Evolutionary conservation across 2,888 invertebrate genomes (phyloP).

Genomic region (Caenorhabditis becei): DNA sequence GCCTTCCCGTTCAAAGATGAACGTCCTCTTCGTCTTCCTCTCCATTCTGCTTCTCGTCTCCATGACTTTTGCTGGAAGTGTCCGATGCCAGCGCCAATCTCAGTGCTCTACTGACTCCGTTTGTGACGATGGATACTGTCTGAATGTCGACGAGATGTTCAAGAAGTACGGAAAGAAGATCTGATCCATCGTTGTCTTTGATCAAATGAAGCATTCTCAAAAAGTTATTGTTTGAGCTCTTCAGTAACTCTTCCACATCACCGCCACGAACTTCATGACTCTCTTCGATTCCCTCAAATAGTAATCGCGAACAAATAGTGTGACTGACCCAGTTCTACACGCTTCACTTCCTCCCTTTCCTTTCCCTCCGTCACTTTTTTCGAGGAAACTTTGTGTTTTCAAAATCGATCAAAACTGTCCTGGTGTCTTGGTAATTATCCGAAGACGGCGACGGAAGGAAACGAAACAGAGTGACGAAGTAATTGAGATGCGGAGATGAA

Average conservation of each 20-base stretch:
- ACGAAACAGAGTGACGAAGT: background rate
- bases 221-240: background rate
- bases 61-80: background rate
- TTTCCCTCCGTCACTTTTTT: conserved; percentile 11
- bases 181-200: background rate
- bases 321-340: conserved; percentile 23
- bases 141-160: conserved; percentile 35
- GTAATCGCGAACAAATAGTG: conserved; percentile 14
- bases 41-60: background rate
- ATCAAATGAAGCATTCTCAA: conserved; percentile 12
- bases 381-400: background rate
- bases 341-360: conserved; percentile 7
- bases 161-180: too few relatives aligned
- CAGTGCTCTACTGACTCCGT: conserved; percentile 7
- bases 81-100: conserved; percentile 9
- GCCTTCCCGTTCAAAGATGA: conserved; percentile 8
- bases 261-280: background rate
- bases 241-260: background rate
- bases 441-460: background rate
- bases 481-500: conserved; percentile 11
- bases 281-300: background rate
- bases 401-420: conserved; percentile 23
- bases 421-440: background rate
- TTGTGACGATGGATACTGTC: conserved; percentile 34
- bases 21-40: background rate